Evolutionary conservation across 2,113 vertebrate genomes (phyloP), one percentile per base, ranked within the genome.

Genomic region (Falcunculus frontatus): DNA sequence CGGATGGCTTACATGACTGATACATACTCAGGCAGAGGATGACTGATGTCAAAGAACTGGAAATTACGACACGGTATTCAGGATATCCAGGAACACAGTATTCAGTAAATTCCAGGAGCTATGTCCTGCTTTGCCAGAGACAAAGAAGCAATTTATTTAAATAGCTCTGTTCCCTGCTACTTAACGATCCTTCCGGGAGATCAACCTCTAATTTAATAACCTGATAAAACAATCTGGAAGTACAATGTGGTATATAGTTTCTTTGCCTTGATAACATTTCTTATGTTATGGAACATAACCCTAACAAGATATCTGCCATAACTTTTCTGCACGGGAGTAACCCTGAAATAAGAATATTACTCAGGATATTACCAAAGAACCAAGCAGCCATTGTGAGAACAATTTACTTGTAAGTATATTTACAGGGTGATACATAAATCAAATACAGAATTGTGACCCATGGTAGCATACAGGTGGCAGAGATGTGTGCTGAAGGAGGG

Each of bases 71-170:
- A 6, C 17, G 13, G 42, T 32, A 41, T 22, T 10, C 3, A 1
- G 6, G 20, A 32, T 11, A 53, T 11, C 14, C 0, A n/a, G n/a
- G n/a, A n/a, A n/a, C n/a, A n/a, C n/a, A n/a, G n/a, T n/a, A n/a
- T n/a, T n/a, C n/a, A n/a, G 0, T 26, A 0, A 29, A 30, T 8
- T 16, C 21, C 25, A 0, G 41, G 52, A 53, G 8, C 8, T 13
- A 4, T 5, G 2, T 27, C 21, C 52, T 37, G 19, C 16, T 72
- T 33, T 39, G 76, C 17, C 32, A 41, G 26, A 52, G 35, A n/a
- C 10, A 37, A 57, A 33, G 33, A 19, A 75, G 27, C 19, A 30
- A 26, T 16, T 70, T 21, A 44, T n/a, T 67, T 57, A 22, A 56
- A 44, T 29, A 69, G 5, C 16, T 62, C 25, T 27, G 3, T 32